These are phyloP conservation scores for Erebia aethiops DNA, from an alignment of 2,888 invertebrate genomes.

Conservation along the genomic window DNA sequence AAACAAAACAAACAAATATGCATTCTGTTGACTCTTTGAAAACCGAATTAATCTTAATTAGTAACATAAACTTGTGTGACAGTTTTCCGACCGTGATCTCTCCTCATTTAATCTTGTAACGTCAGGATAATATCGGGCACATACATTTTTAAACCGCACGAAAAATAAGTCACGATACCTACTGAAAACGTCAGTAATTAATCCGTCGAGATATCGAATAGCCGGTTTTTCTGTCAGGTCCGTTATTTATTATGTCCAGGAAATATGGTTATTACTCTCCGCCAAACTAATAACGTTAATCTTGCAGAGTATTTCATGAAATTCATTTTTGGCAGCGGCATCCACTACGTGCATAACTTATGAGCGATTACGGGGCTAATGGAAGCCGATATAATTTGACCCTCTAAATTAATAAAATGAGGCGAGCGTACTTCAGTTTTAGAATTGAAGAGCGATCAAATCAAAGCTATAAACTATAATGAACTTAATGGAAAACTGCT, in stretches of 20 bases:
- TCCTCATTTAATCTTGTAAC: slow-evolving; percentile 6
- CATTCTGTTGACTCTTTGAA: background rate
- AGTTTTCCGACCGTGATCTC: background rate
- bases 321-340: slow-evolving; percentile 18
- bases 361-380: slow-evolving; percentile 18
- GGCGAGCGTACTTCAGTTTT: no score
- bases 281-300: slow-evolving; percentile 22
- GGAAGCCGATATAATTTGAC: slow-evolving; percentile 15
- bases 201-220: slow-evolving; percentile 19
- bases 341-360: slow-evolving; percentile 14
- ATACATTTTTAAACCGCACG: slow-evolving; percentile 10
- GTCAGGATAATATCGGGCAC: background rate
- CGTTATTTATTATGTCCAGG: slow-evolving; percentile 18
- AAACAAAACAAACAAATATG: background rate
- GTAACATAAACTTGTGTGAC: background rate
- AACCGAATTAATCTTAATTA: background rate
- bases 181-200: slow-evolving; percentile 18
- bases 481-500: no score
- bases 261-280: slow-evolving; percentile 22
- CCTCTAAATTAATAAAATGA: slow-evolving; percentile 10
- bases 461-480: no score
- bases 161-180: slow-evolving; percentile 12
- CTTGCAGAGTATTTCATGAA: slow-evolving; percentile 21
- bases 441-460: no score
- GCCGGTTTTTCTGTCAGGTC: slow-evolving; percentile 15